Percentiles rank a stretch among this genome's conserved stretches.
These are phyloP conservation scores for Chionoecetes opilio DNA, from an alignment of 1,140 invertebrate species.

Conservation along the genomic window DNA sequence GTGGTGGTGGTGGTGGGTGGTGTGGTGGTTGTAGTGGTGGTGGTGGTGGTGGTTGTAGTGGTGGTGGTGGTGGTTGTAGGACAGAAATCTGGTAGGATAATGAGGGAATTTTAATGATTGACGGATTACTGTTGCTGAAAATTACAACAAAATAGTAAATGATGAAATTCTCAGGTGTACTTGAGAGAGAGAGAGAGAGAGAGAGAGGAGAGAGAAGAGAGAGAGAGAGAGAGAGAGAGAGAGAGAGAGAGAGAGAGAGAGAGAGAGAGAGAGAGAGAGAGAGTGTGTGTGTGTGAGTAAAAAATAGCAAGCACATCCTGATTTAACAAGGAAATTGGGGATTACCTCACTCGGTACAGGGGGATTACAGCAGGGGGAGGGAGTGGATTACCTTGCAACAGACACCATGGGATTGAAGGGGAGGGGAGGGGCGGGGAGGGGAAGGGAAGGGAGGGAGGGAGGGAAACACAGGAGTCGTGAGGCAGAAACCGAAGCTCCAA, in stretches of 20 bases:
- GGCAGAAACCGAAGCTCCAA: not conserved
- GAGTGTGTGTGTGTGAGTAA: not conserved
- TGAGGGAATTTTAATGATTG: not conserved
- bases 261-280: conserved; percentile 46
- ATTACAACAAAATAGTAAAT: too few relatives aligned
- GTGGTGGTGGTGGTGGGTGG: not conserved
- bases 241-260: conserved; percentile 49
- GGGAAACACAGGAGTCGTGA: not conserved
- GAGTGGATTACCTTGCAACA: conserved; percentile 15
- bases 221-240: not conserved
- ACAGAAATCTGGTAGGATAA: not conserved
- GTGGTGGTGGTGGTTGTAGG: not conserved
- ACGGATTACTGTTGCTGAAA: too few relatives aligned
- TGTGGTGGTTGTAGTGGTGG: not conserved
- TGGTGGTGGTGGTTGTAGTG: too few relatives aligned
- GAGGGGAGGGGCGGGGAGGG: not conserved
- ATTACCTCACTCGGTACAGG: not conserved
- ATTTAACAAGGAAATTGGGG: not conserved
- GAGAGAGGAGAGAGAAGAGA: not conserved
- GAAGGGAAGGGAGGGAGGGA: not conserved
- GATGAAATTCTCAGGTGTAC: too few relatives aligned
- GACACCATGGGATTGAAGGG: not conserved
- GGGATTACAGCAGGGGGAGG: not conserved
- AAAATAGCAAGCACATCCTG: not conserved
- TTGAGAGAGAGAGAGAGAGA: conserved; percentile 42